These are phyloP conservation scores for Melanostigma gelatinosum DNA, from an alignment of 2,113 vertebrate species.

Conservation along the genomic window DNA sequence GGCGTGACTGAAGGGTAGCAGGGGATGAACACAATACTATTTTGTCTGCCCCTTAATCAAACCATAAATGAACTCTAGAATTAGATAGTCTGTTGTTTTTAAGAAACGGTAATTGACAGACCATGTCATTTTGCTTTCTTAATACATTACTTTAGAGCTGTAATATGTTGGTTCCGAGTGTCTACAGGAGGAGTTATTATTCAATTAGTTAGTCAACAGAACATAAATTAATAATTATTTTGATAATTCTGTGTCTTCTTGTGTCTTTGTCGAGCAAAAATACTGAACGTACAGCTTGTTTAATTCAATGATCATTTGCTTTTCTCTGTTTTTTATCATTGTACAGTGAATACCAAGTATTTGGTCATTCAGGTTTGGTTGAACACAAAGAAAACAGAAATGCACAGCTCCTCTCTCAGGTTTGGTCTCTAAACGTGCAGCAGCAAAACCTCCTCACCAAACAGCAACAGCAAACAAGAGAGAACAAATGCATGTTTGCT, in stretches of 20 bases:
- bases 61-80: neutral
- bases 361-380: neutral
- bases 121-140: too few species aligned
- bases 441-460: slow-evolving; percentile 28
- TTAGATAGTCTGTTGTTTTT: neutral
- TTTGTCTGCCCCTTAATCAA: neutral
- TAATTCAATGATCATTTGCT: neutral
- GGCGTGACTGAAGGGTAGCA: neutral
- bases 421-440: slow-evolving; percentile 30
- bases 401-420: slow-evolving; percentile 4
- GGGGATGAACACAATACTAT: neutral
- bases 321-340: neutral
- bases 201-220: neutral
- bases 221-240: neutral
- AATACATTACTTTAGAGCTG: neutral
- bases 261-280: neutral
- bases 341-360: neutral
- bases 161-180: neutral
- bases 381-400: neutral
- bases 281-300: neutral
- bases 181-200: neutral
- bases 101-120: too few species aligned
- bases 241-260: neutral
- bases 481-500: slow-evolving; percentile 49
- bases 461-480: slow-evolving; percentile 55